A percentile compares a stretch with the other conserved stretches of the same genome.
These are phyloP conservation scores for Chalcis sispes DNA, from an alignment of 2,888 invertebrate species.

Conservation along the genomic window DNA sequence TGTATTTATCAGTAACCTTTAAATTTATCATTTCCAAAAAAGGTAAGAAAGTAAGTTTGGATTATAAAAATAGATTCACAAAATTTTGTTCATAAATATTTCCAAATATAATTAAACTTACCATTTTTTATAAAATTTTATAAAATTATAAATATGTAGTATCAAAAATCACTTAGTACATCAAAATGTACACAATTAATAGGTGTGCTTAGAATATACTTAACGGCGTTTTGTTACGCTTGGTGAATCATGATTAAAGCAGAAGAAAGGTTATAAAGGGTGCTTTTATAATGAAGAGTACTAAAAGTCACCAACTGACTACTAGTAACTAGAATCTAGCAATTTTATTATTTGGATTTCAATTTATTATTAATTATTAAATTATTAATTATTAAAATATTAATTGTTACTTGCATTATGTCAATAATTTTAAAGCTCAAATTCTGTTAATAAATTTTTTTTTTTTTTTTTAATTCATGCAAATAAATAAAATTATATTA, in stretches of 20 bases:
- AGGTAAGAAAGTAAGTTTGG: slow-evolving; percentile 44
- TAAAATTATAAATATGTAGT: not conserved
- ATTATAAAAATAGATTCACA: slow-evolving; percentile 53
- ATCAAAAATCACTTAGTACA: not conserved
- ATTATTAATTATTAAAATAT: too few relatives aligned
- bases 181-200: not conserved
- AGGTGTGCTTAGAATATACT: not conserved
- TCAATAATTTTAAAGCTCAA: too few relatives aligned
- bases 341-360: not conserved
- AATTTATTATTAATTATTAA: not conserved
- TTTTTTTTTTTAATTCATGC: not conserved
- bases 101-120: slow-evolving; percentile 20
- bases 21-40: slow-evolving; percentile 51
- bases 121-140: slow-evolving; percentile 3
- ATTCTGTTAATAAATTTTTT: too few relatives aligned
- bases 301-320: not conserved
- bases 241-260: slow-evolving; percentile 15
- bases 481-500: not conserved
- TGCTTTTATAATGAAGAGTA: slow-evolving; percentile 5
- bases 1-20: not conserved
- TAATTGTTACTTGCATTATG: too few relatives aligned
- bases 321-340: not conserved
- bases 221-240: slow-evolving; percentile 8
- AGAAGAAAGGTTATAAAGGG: not conserved
- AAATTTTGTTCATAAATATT: not conserved